Conservation (phyloP, 30 jellyfish, hydroid and myxozoan species). For the Chrysaora quinquecirrha region DNA sequence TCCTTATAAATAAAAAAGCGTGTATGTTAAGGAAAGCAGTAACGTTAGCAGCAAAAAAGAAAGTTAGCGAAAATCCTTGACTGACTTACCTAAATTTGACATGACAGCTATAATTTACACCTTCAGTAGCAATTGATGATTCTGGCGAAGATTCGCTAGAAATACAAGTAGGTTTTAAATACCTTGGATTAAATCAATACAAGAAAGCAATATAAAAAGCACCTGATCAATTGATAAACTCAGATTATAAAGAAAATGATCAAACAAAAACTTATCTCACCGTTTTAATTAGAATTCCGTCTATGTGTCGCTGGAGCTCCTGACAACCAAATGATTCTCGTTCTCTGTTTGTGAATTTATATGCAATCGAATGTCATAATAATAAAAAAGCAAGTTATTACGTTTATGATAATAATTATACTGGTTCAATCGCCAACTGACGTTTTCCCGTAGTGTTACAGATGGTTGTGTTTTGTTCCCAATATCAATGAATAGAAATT, state of each 20-base stretch:
- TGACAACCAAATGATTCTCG: slow-evolving; percentile 60
- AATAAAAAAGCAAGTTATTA: not conserved
- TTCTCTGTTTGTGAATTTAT: slow-evolving; percentile 41
- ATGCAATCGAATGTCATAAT: slow-evolving; percentile 11
- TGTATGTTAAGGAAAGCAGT: no score
- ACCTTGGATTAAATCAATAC: not conserved
- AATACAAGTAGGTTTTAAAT: no score
- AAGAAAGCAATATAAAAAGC: not conserved
- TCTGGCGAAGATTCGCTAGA: no score
- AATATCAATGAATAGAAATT: slow-evolving; percentile 15
- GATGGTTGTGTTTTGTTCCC: slow-evolving; percentile 42
- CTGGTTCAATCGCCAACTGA: slow-evolving; percentile 57
- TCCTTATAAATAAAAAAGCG: no score
- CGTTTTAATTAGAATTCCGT: slow-evolving; percentile 45
- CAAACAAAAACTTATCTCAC: slow-evolving; percentile 38
- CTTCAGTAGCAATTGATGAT: no score
- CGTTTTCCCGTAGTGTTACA: slow-evolving; percentile 64
- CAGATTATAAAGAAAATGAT: not conserved
- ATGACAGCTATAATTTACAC: no score
- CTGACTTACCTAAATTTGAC: no score
- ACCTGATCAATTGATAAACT: slow-evolving; percentile 41
- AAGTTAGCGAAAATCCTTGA: no score
- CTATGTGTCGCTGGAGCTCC: slow-evolving; percentile 18
- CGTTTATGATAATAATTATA: slow-evolving; percentile 20
- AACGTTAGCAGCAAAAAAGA: no score